Percentiles rank a stretch among this genome's conserved stretches.
phyloP scores from a whole-genome alignment of 2,113 vertebrate genomes.

The Amblyornis subalaris region DNA sequence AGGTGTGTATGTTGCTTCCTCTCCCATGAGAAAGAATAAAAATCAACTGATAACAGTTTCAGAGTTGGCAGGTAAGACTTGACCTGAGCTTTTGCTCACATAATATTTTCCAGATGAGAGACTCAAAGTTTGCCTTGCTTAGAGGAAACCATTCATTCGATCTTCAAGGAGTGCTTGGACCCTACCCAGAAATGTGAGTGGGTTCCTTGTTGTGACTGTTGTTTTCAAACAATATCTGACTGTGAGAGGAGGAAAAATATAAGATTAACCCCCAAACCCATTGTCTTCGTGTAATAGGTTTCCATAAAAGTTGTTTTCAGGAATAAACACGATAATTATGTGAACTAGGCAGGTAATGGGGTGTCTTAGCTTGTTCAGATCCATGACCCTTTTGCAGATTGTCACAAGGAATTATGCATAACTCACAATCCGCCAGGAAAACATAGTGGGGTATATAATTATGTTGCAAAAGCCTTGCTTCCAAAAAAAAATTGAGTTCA shows the following conservation, averaged over 20 bases:
- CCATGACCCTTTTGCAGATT: neutral
- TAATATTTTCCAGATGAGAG: conserved; percentile 17
- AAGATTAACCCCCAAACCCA: neutral
- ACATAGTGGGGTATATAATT: neutral
- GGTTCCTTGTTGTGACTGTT: neutral
- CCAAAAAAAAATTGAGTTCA: conserved; percentile 6
- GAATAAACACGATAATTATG: neutral
- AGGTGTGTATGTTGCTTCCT: neutral
- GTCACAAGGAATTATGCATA: neutral
- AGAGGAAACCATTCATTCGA: conserved; percentile 2
- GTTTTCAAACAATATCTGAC: neutral
- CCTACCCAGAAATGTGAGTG: neutral
- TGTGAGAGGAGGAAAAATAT: neutral
- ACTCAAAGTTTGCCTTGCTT: neutral
- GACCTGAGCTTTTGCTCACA: neutral
- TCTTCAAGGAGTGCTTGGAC: neutral
- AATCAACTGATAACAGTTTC: neutral
- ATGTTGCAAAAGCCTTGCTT: neutral
- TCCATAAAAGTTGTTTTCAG: neutral
- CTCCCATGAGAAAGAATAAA: neutral
- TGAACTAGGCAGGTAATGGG: neutral
- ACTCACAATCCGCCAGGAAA: neutral
- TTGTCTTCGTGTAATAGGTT: neutral
- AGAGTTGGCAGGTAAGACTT: neutral
- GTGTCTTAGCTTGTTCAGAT: neutral